Evolutionary conservation across 2,113 vertebrate genomes (phyloP).

Genomic region (Monarcha castaneiventris): DNA sequence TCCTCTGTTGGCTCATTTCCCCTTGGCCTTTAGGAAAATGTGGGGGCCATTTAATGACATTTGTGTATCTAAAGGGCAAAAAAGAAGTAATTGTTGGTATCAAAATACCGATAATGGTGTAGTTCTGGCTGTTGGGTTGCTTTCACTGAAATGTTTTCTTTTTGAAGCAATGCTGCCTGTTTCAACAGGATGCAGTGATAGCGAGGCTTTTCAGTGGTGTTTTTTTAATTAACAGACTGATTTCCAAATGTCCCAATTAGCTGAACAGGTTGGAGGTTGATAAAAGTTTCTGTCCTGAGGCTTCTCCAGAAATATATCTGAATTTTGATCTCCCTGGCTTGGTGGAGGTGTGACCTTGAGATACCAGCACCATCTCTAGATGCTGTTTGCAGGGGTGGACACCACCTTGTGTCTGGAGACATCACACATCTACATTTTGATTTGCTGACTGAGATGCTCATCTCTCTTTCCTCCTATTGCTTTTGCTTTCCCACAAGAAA

Average conservation of each 20-base stretch:
- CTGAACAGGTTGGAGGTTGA: neutral
- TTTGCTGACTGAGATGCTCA: neutral
- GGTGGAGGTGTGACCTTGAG: neutral
- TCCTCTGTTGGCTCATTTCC: neutral
- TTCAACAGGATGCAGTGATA: neutral
- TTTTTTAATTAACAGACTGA: neutral
- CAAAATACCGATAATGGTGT: neutral
- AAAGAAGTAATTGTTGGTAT: neutral
- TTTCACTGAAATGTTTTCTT: neutral
- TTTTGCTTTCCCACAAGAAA: neutral
- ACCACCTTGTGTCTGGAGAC: neutral
- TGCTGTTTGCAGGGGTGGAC: neutral
- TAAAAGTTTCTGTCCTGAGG: neutral
- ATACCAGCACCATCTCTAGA: neutral
- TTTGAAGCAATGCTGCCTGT: neutral
- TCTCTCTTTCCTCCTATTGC: neutral
- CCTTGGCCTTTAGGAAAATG: neutral
- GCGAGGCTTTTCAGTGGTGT: neutral
- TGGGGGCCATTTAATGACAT: neutral
- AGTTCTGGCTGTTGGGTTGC: neutral
- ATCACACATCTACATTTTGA: neutral
- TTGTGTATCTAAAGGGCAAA: neutral
- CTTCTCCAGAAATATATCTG: neutral
- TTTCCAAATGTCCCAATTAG: neutral
- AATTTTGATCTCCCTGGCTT: neutral